Conservation (phyloP, 1,140 invertebrate species). For the Druon quercuslanigerum region DNA sequence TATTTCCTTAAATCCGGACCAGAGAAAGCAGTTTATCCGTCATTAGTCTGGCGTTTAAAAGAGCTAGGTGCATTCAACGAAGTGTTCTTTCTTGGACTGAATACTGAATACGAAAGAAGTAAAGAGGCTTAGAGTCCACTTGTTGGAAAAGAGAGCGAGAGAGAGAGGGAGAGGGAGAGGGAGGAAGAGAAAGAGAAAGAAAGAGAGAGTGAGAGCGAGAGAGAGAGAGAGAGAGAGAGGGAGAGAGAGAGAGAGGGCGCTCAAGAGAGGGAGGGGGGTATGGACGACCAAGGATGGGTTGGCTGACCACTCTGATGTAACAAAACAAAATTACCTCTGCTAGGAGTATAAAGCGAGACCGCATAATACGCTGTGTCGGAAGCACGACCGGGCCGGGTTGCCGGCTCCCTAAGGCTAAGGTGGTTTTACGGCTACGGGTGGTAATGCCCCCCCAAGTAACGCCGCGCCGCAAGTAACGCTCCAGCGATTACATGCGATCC, state of each 20-base stretch:
- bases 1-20: constrained; percentile 36
- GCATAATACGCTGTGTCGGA: constrained; percentile 50
- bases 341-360: constrained; percentile 61
- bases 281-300: constrained; percentile 66
- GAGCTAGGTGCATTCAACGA: constrained; percentile 44
- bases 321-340: constrained; percentile 68
- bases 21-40: too few species aligned
- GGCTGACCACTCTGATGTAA: constrained; percentile 72
- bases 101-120: constrained; percentile 50
- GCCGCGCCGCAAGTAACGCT: neutral
- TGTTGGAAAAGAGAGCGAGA: constrained; percentile 55
- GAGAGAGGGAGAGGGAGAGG: too few species aligned
- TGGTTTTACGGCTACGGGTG: constrained; percentile 5
- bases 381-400: constrained; percentile 35
- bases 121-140: constrained; percentile 62
- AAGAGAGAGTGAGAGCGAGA: too few species aligned
- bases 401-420: constrained; percentile 39
- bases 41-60: neutral
- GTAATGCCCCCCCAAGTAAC: constrained; percentile 5
- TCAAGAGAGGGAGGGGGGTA: constrained; percentile 38
- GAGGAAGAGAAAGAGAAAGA: too few species aligned
- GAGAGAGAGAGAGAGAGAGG: too few species aligned
- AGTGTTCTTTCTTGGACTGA: constrained; percentile 63
- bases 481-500: neutral
- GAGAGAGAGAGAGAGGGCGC: too few species aligned